These are phyloP conservation scores for Liopterus haemorrhoidalis DNA, from an alignment of 2,888 invertebrate species.

Conservation along the genomic window DNA sequence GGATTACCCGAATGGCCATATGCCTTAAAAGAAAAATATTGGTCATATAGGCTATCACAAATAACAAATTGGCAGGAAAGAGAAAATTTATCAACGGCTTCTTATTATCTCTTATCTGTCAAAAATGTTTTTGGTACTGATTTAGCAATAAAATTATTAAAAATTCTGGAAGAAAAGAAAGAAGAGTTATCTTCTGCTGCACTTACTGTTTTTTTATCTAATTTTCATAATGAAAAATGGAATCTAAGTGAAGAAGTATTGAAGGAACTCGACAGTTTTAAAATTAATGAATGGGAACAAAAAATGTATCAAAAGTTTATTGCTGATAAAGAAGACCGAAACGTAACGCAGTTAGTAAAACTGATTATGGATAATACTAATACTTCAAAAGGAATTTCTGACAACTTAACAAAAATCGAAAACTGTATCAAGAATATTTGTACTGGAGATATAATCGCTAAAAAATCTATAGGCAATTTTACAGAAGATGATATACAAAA, in stretches of 20 bases:
- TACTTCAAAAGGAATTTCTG: constrained; percentile 17
- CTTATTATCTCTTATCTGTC: constrained; percentile 25
- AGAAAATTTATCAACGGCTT: constrained; percentile 21
- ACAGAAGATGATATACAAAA: too few relatives aligned
- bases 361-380: constrained; percentile 24
- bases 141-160: constrained; percentile 18
- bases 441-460: constrained; percentile 14
- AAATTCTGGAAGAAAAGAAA: constrained; percentile 15
- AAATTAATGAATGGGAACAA: constrained; percentile 12
- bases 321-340: constrained; percentile 15
- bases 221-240: constrained; percentile 24
- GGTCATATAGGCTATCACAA: constrained; percentile 21
- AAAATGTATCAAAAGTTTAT: constrained; percentile 13
- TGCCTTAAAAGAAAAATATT: constrained; percentile 28
- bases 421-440: constrained; percentile 4
- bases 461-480: too few relatives aligned
- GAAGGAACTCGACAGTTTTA: constrained; percentile 10
- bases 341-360: constrained; percentile 21
- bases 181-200: constrained; percentile 9
- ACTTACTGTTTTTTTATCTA: constrained; percentile 18
- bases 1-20: constrained; percentile 31
- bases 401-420: constrained; percentile 12
- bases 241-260: constrained; percentile 20
- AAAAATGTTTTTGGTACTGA: constrained; percentile 21
- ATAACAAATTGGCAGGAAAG: constrained; percentile 24